Base-by-base conservation (phyloP, 2,113 vertebrate genomes). In the Lophius piscatorius region DNA sequence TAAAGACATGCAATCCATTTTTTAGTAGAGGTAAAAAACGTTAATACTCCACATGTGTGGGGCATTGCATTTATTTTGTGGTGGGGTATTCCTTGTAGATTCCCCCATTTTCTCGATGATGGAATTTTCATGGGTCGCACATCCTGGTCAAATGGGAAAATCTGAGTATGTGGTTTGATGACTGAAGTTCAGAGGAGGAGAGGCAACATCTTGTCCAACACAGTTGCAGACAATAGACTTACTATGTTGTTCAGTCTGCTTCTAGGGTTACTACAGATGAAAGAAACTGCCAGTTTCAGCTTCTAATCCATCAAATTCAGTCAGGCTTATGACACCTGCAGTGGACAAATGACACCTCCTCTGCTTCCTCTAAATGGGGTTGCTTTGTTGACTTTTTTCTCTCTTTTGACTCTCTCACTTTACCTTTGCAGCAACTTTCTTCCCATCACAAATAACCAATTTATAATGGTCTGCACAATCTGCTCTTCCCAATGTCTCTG, bases 391-490 rank as follows among this genome's bases (percentile, higher is more conserved):
- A 24, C 21, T 21, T 12, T 47, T 62, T 50, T 24, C 1, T 13
- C 56, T 20, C 11, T 39, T 45, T 46, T 54, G 35, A 39, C 33
- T 11, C 40, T 33, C 41, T 56, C 45, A 41, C 40, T 21, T 54
- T 67, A 74, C 66, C 70, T 71, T 78, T 49, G 64, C 50, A 78
- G 70, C 60, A 50, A 67, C 56, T 83, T 70, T 76, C 51, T 23
- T 26, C 82, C 70, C 70, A 76, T 72, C 64, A 68, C 59, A 77
- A 77, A 86, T 72, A 82, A 42, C 3, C 26, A 78, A 83, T 81
- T 67, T 72, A 62, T 60, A 65, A 64, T 46, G 45, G 39, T 61
- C 56, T 42, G 69, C 22, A 70, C 79, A 74, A 74, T 80, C 71
- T 62, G 65, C 73, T 68, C 50, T 38, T 69, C 67, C 59, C 11